Percentiles rank a stretch among this genome's conserved stretches.
Conservation (phyloP, 1,140 invertebrate genomes). For the Xylocopa sonorina region DNA sequence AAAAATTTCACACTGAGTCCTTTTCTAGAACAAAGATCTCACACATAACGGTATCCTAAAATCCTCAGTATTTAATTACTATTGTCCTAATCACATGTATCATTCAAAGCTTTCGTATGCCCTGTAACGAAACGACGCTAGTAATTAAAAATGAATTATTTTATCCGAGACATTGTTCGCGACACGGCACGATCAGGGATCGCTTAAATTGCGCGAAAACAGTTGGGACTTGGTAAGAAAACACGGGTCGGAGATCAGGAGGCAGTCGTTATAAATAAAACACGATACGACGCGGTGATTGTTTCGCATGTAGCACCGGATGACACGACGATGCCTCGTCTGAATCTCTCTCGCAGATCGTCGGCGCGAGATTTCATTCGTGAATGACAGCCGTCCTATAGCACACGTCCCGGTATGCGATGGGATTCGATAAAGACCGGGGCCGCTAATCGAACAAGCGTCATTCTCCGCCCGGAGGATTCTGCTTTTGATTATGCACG, state of each 20-base stretch:
- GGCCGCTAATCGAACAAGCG: conserved; percentile 63
- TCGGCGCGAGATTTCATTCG: conserved; percentile 48
- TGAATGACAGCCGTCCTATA: conserved; percentile 56
- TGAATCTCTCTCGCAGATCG: conserved; percentile 52
- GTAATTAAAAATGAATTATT: too few relatives aligned
- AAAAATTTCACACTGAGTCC: too few relatives aligned
- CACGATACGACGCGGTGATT: conserved; percentile 53
- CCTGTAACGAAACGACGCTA: too few relatives aligned
- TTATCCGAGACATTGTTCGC: too few relatives aligned
- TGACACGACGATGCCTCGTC: conserved; percentile 58
- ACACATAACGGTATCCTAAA: too few relatives aligned
- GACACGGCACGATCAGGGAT: too few relatives aligned
- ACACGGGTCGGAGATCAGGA: conserved; percentile 8
- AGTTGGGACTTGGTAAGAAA: conserved; percentile 1
- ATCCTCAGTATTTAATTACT: too few relatives aligned
- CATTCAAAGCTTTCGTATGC: too few relatives aligned
- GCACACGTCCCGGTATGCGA: conserved; percentile 43
- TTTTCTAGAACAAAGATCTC: too few relatives aligned
- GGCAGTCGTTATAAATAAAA: conserved; percentile 56
- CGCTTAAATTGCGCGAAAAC: not conserved
- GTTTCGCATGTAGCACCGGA: conserved; percentile 61
- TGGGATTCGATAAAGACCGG: conserved; percentile 58
- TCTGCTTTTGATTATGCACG: conserved; percentile 54
- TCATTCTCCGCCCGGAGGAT: conserved; percentile 45
- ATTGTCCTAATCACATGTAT: too few relatives aligned